Evolutionary conservation across 2,888 invertebrate species (phyloP), one percentile per base, ranked within the genome.

Genomic region (Xanthia togata): DNA sequence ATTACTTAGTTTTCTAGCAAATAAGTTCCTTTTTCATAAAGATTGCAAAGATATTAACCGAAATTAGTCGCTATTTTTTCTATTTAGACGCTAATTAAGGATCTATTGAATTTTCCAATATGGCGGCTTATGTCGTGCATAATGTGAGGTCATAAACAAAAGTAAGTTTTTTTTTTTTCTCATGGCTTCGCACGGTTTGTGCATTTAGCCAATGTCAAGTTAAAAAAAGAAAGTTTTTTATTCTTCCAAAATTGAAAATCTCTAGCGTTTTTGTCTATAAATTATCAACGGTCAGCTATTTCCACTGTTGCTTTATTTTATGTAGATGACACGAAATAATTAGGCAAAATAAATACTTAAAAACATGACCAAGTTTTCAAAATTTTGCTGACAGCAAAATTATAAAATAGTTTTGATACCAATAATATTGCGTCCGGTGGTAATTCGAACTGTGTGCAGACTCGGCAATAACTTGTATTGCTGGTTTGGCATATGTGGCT

Each of bases 381-480:
- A 86, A 83, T 73, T 57, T 31, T 38, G 85, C 87, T 85, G 81
- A 85, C 55, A 9, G 14, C 17, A 53, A 63, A 62, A 60, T 65
- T 53, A 72, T 50, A 73, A 60, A 84, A 81, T 72, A 81, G 72
- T 78, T 81, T 84, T 82, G 62, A 76, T 65, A 80, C 60, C 31
- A 73, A 64, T 79, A 76, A 68, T 73, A 67, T 76, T 70, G 59
- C 78, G 82, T 87, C 87, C 84, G 82, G 84, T 86, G 23, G 74
- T 44, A 84, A 87, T 76, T 79, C 14, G 79, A 87, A 44, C 79
- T 63, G 41, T 41, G 5, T 84, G 82, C 77, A 41, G 26, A 69
- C 41, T 79, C 72, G 70, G 82, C 78, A 79, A 84, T 86, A 87
- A 84, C 75, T 53, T 31, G 79, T 86, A 87, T 87, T 79, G 84